Evolutionary conservation across 1,140 invertebrate species (phyloP).

Genomic region (Lasioglossum baleicum): DNA sequence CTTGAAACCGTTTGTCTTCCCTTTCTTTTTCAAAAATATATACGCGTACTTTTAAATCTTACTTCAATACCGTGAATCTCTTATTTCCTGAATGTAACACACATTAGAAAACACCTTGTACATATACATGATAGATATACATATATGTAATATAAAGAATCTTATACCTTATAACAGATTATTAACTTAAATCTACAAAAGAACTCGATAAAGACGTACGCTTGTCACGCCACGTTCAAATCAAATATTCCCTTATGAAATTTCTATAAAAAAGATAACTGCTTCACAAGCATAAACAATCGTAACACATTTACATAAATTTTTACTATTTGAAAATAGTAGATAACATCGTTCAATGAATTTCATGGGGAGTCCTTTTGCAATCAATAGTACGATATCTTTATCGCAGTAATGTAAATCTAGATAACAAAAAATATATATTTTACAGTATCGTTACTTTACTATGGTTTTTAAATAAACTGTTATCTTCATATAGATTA

Average conservation of each 20-base stretch:
- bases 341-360: slow-evolving; percentile 54
- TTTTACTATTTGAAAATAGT: slow-evolving; percentile 67
- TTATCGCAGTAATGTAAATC: slow-evolving; percentile 60
- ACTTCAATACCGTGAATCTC: slow-evolving; percentile 20
- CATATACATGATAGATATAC: slow-evolving; percentile 56
- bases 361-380: slow-evolving; percentile 52
- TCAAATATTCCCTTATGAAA: slow-evolving; percentile 20
- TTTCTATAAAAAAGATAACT: slow-evolving; percentile 42
- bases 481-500: slow-evolving; percentile 63
- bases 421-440: slow-evolving; percentile 79
- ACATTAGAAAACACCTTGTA: slow-evolving; percentile 52
- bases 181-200: slow-evolving; percentile 58
- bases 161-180: slow-evolving; percentile 65
- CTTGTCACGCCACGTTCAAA: background rate
- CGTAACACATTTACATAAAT: slow-evolving; percentile 42
- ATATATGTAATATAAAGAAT: slow-evolving; percentile 68
- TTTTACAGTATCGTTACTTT: slow-evolving; percentile 74
- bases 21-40: slow-evolving; percentile 27
- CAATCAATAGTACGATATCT: slow-evolving; percentile 69
- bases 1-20: background rate
- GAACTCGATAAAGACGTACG: slow-evolving; percentile 34
- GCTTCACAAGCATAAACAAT: slow-evolving; percentile 40
- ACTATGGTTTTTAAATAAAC: slow-evolving; percentile 71
- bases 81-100: slow-evolving; percentile 49
- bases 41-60: slow-evolving; percentile 2